Percentiles rank a stretch among this genome's conserved stretches.
Evolutionary conservation across 2,888 invertebrate species (phyloP).

Genomic region (Serrognathus titanus): DNA sequence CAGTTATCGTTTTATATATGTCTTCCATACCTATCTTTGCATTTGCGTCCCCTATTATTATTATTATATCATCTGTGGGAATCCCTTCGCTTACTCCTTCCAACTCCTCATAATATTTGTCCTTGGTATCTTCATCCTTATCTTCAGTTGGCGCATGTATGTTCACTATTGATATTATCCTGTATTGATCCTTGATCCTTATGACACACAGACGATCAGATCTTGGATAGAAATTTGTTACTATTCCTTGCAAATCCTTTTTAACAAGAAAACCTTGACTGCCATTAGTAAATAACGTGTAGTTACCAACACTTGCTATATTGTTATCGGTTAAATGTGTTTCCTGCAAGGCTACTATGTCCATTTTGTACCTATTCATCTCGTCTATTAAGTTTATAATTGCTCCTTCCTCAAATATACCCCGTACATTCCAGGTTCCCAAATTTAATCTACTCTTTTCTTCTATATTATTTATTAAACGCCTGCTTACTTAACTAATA

Average conservation of each 20-base stretch:
- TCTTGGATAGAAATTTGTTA: conserved; percentile 3
- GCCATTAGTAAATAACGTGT: conserved; percentile 8
- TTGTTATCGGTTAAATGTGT: conserved; percentile 1
- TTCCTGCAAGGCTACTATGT: background rate
- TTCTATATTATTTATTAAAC: background rate
- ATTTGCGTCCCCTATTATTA: conserved; percentile 4
- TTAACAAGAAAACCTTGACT: conserved; percentile 5
- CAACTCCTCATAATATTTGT: conserved; percentile 5
- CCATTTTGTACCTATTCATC: conserved; percentile 1
- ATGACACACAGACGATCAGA: conserved; percentile 2
- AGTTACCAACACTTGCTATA: background rate
- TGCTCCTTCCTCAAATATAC: conserved; percentile 1
- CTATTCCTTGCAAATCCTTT: background rate
- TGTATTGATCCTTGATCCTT: conserved; percentile 1
- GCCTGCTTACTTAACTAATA: too few species aligned
- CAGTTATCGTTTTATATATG: conserved; percentile 6
- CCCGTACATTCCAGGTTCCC: conserved; percentile 7
- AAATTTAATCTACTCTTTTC: background rate
- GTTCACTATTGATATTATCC: conserved; percentile 8
- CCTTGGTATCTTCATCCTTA: conserved; percentile 9
- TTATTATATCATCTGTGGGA: conserved; percentile 7
- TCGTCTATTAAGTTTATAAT: conserved; percentile 1
- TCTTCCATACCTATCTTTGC: conserved; percentile 16
- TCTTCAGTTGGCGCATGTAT: conserved; percentile 14
- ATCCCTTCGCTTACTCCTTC: conserved; percentile 3